A percentile compares a stretch with the other conserved stretches of the same genome.
Conservation (phyloP, 2,113 vertebrate genomes). For the Hippopotamus amphibius region DNA sequence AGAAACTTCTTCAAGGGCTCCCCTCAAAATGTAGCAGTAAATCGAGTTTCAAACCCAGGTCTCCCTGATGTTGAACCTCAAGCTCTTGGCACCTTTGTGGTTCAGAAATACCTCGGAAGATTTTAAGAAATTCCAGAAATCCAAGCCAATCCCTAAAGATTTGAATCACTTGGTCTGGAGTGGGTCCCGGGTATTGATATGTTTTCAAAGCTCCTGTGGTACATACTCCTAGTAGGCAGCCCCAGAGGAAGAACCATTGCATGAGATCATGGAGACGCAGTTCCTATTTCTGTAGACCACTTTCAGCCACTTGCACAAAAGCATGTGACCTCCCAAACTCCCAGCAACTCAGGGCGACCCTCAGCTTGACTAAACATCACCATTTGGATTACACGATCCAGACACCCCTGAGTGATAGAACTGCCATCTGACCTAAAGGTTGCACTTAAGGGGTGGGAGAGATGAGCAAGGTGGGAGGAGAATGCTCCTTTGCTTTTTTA, state of each 20-base stretch:
- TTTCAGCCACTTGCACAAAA: background rate
- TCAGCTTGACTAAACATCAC: background rate
- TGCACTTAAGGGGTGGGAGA: no score
- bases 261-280: accelerated
- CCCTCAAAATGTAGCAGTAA: background rate
- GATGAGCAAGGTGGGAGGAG: no score
- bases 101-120: background rate
- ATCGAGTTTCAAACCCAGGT: background rate
- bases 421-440: background rate
- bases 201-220: background rate
- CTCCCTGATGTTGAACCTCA: background rate
- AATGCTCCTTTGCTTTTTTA: background rate
- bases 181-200: no score
- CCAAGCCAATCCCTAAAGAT: background rate
- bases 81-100: background rate
- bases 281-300: background rate
- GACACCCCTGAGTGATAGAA: background rate
- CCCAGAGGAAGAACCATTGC: background rate
- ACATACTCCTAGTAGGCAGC: background rate
- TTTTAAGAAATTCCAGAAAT: background rate
- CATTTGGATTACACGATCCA: background rate
- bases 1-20: background rate
- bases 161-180: background rate
- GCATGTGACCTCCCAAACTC: background rate
- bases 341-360: background rate